These are phyloP conservation scores for Mus spicilegus DNA, from an alignment of 2,113 vertebrate species.

Conservation along the genomic window DNA sequence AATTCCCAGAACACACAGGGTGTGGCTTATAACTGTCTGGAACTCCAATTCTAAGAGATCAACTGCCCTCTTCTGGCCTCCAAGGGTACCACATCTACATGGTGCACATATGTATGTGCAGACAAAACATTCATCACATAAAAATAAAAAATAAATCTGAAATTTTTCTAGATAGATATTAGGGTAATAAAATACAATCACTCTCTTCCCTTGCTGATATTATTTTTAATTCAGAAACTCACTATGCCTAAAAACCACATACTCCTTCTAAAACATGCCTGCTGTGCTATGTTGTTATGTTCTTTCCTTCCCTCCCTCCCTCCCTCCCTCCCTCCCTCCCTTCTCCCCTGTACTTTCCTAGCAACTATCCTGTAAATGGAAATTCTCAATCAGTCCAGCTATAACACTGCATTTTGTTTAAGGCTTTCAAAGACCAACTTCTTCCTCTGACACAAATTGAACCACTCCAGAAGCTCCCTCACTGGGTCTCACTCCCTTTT, in stretches of 20 bases:
- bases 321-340: no score
- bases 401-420: conserved; percentile 12
- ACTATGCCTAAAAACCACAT: neutral
- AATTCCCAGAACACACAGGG: neutral
- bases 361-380: neutral
- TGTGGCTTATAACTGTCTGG: neutral
- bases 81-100: neutral
- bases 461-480: neutral
- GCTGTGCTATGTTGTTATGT: neutral
- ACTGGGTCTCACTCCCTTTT: neutral
- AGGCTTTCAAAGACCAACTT: neutral
- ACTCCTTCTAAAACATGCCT: neutral
- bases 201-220: neutral
- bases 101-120: neutral
- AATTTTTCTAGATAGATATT: neutral
- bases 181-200: neutral
- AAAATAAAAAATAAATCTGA: neutral
- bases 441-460: neutral
- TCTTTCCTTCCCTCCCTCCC: no score
- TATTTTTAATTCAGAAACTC: neutral
- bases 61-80: neutral
- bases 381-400: neutral
- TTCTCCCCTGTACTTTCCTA: neutral
- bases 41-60: neutral
- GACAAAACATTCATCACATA: neutral